Conservation (phyloP, 2,888 invertebrate genomes). For the Timandra comae region DNA sequence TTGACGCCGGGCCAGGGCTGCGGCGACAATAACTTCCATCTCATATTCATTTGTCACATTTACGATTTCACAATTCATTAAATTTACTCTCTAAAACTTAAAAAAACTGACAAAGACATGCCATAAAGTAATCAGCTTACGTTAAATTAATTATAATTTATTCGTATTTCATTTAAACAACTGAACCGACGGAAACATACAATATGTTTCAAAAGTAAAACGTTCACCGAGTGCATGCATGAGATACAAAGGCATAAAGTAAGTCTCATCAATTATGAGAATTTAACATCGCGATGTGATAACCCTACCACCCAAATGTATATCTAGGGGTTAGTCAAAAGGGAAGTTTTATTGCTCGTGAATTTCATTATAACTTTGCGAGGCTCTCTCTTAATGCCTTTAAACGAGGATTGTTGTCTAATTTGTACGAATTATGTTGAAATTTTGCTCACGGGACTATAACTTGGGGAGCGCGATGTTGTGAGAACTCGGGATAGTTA, state of each 20-base stretch:
- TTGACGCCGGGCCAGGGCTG: conserved; percentile 46
- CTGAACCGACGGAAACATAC: no score
- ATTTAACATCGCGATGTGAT: conserved; percentile 19
- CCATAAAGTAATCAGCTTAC: no score
- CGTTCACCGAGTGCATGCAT: no score
- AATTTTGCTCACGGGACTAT: conserved; percentile 39
- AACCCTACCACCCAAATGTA: conserved; percentile 58
- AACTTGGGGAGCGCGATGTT: conserved; percentile 21
- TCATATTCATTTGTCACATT: no score
- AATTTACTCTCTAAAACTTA: no score
- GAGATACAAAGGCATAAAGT: conserved; percentile 1
- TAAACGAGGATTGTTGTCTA: conserved; percentile 70
- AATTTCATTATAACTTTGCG: conserved; percentile 75
- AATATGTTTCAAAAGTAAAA: no score
- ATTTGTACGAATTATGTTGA: conserved; percentile 65
- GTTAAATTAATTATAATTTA: no score
- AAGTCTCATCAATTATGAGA: conserved; percentile 11
- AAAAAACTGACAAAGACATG: no score
- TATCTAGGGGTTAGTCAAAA: conserved; percentile 70
- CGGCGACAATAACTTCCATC: conserved; percentile 7
- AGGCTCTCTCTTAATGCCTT: conserved; percentile 62
- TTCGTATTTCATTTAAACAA: no score
- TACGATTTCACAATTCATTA: no score
- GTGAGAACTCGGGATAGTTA: conserved; percentile 19
- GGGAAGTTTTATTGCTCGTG: conserved; percentile 75